Percentiles rank a stretch among this genome's conserved stretches.
Conservation (phyloP, 2,888 invertebrate genomes). For the Asteroscopus sphinx region DNA sequence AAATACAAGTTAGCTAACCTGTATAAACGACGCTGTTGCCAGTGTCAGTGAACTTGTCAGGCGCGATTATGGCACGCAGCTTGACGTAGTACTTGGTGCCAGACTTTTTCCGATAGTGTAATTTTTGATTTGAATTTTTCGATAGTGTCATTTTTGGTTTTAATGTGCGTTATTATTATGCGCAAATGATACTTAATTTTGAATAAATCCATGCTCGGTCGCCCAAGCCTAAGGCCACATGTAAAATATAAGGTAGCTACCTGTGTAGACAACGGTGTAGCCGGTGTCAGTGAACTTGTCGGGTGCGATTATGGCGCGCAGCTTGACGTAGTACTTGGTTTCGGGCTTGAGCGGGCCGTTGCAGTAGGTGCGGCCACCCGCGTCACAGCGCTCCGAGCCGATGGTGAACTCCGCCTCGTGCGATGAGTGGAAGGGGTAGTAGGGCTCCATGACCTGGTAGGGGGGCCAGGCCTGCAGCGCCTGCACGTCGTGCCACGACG, state of each 20-base stretch:
- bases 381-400: slow-evolving; percentile 95
- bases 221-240: too few species aligned
- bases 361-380: slow-evolving; percentile 94
- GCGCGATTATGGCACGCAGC: too few species aligned
- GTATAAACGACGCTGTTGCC: slow-evolving; percentile 98
- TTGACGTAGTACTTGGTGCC: too few species aligned
- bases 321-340: slow-evolving; percentile 97
- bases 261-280: slow-evolving; percentile 97
- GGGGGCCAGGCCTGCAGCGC: slow-evolving; percentile 97
- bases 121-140: too few species aligned
- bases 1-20: slow-evolving; percentile 80
- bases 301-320: slow-evolving; percentile 97
- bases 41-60: too few species aligned
- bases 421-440: slow-evolving; percentile 95
- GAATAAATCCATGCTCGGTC: too few species aligned
- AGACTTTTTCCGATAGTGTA: too few species aligned
- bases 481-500: slow-evolving; percentile 97
- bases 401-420: slow-evolving; percentile 96
- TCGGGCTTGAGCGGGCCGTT: slow-evolving; percentile 98
- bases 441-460: slow-evolving; percentile 97
- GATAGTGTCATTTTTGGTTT: too few species aligned
- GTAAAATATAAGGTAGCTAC: slow-evolving; percentile 69
- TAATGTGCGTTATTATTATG: too few species aligned
- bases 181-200: too few species aligned
- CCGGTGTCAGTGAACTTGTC: slow-evolving; percentile 98